Evolutionary conservation across 2,888 invertebrate genomes (phyloP).

Genomic region (Rhingia rostrata): DNA sequence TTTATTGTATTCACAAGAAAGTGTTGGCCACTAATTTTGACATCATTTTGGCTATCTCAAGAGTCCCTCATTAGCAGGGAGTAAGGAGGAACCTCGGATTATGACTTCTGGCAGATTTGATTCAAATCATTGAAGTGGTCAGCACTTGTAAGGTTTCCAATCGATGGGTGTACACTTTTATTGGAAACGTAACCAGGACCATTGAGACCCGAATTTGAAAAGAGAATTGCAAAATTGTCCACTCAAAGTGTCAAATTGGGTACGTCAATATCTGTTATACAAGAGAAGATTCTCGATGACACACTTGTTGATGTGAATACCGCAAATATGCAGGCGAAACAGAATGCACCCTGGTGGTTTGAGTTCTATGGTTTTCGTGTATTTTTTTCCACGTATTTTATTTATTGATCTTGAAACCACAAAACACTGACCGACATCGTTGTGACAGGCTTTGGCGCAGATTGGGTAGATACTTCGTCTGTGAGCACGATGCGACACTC

Average conservation of each 20-base stretch:
- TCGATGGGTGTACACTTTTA: background rate
- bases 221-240: background rate
- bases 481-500: background rate
- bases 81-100: background rate
- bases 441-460: conserved; percentile 13
- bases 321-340: conserved; percentile 21
- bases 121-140: background rate
- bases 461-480: background rate
- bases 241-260: conserved; percentile 8
- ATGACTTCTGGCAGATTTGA: background rate
- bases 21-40: too few relatives aligned
- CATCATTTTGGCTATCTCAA: too few relatives aligned
- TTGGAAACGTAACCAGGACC: background rate
- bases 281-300: background rate
- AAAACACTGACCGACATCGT: conserved; percentile 27
- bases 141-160: conserved; percentile 11
- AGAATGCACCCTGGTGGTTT: background rate
- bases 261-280: background rate
- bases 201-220: background rate
- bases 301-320: conserved; percentile 26
- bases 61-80: too few relatives aligned
- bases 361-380: background rate
- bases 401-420: conserved; percentile 6
- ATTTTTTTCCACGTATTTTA: background rate
- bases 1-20: too few relatives aligned